Evolutionary conservation across 2,113 vertebrate species (phyloP).

Genomic region (Apteryx owenii): DNA sequence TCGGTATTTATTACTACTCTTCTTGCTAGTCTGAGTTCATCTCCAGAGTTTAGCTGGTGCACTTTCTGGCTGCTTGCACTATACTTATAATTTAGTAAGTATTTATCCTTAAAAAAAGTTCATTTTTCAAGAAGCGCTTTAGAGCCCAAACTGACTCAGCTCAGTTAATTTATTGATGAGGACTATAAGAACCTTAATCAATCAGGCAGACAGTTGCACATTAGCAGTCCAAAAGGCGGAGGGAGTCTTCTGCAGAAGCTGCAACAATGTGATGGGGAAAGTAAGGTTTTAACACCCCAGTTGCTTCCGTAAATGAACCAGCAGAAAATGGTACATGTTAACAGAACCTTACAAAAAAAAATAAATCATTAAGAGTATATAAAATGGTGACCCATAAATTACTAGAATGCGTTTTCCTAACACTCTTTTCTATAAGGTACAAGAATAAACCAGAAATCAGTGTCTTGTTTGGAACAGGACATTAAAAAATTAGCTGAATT

Average conservation of each 20-base stretch:
- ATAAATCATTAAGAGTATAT: neutral
- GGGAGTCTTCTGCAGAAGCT: neutral
- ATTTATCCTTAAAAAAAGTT: conserved; percentile 32
- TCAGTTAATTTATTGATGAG: conserved; percentile 28
- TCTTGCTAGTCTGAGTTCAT: neutral
- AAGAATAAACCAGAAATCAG: neutral
- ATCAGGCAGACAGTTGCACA: neutral
- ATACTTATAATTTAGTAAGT: neutral
- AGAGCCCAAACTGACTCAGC: conserved; percentile 14
- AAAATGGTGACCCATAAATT: neutral
- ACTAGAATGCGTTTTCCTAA: neutral
- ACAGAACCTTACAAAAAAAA: neutral
- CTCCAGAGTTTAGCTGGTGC: neutral
- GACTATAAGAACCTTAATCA: conserved; percentile 30
- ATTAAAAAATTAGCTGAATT: neutral
- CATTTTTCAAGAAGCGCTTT: conserved; percentile 1
- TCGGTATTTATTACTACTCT: neutral
- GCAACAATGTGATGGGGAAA: neutral
- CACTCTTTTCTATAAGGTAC: neutral
- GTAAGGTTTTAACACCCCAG: neutral
- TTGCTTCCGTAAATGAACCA: neutral
- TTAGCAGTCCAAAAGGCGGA: conserved; percentile 31
- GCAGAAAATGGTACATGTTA: neutral
- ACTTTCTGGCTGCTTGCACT: neutral
- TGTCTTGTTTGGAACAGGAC: neutral